Conservation (phyloP, 2,888 invertebrate species). For the Trissolcus japonicus region DNA sequence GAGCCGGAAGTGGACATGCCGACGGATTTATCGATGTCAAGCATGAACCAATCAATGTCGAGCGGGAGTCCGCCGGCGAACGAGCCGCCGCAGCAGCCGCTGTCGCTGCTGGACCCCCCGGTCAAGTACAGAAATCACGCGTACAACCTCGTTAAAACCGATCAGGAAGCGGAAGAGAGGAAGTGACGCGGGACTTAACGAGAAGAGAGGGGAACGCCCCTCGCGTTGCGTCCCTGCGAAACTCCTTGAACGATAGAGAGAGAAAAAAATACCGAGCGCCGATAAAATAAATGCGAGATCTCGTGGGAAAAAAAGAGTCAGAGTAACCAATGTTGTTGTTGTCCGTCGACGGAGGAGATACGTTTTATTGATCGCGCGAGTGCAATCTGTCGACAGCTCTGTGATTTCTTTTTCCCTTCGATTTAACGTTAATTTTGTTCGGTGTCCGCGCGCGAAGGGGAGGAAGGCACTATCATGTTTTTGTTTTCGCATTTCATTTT, state of each 20-base stretch:
- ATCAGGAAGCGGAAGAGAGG: slow-evolving; percentile 73
- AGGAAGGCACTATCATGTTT: slow-evolving; percentile 25
- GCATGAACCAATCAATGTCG: slow-evolving; percentile 70
- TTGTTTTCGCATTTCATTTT: slow-evolving; percentile 3
- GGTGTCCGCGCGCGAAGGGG: slow-evolving; percentile 12
- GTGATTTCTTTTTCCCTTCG: slow-evolving; percentile 39
- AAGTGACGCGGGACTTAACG: slow-evolving; percentile 73
- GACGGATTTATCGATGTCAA: slow-evolving; percentile 74
- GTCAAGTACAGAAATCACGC: slow-evolving; percentile 75
- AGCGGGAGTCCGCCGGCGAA: slow-evolving; percentile 63
- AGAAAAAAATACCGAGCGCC: slow-evolving; percentile 20
- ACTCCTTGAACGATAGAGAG: slow-evolving; percentile 13
- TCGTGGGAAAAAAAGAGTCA: background rate
- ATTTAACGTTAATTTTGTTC: slow-evolving; percentile 16
- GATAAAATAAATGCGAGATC: slow-evolving; percentile 22
- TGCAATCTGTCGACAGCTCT: background rate
- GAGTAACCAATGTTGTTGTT: background rate
- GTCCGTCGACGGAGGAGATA: background rate
- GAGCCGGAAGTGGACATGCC: slow-evolving; percentile 75
- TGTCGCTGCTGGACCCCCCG: slow-evolving; percentile 71
- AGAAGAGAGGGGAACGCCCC: slow-evolving; percentile 54
- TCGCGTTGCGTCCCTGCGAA: slow-evolving; percentile 23
- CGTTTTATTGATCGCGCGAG: background rate
- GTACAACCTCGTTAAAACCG: slow-evolving; percentile 73
- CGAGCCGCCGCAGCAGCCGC: slow-evolving; percentile 63